These are phyloP conservation scores for Benthochromis sp. DNA, from an alignment of 2,113 vertebrate genomes.

Conservation along the genomic window DNA sequence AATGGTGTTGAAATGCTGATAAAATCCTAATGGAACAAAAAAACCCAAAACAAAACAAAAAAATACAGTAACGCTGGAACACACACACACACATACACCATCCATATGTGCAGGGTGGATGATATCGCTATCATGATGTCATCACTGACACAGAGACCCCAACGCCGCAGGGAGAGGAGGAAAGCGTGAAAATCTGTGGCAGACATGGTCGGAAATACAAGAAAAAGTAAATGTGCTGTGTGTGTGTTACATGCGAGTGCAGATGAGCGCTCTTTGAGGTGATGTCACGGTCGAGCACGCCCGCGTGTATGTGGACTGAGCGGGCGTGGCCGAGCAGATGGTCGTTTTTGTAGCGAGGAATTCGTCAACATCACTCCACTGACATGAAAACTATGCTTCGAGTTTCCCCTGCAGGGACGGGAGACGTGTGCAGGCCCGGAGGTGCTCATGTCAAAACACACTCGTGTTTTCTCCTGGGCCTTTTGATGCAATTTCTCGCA, in stretches of 20 bases:
- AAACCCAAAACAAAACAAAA: accelerated
- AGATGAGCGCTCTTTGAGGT: not conserved
- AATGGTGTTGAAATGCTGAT: not conserved
- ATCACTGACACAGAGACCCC: conserved; percentile 9
- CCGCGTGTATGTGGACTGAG: not conserved
- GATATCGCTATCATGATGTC: conserved; percentile 52
- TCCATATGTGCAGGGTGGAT: not conserved
- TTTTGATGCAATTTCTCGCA: conserved; percentile 1
- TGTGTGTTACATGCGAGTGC: not conserved
- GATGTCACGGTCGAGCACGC: conserved; percentile 22
- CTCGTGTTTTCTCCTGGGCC: not conserved
- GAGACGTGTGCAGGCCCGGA: not conserved
- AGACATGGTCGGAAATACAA: not conserved
- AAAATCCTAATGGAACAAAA: not conserved
- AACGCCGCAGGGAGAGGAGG: not conserved
- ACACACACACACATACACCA: not conserved
- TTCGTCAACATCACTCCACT: not conserved
- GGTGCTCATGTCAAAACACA: not conserved
- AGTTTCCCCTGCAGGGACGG: not conserved
- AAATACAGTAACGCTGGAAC: not conserved
- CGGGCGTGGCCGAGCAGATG: conserved; percentile 32
- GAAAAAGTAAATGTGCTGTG: not conserved
- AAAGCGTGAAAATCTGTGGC: not conserved
- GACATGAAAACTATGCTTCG: not conserved
- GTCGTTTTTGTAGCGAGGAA: not conserved